Evolutionary conservation across 1,140 invertebrate species (phyloP).

Genomic region (Ceratosolen fusciceps): DNA sequence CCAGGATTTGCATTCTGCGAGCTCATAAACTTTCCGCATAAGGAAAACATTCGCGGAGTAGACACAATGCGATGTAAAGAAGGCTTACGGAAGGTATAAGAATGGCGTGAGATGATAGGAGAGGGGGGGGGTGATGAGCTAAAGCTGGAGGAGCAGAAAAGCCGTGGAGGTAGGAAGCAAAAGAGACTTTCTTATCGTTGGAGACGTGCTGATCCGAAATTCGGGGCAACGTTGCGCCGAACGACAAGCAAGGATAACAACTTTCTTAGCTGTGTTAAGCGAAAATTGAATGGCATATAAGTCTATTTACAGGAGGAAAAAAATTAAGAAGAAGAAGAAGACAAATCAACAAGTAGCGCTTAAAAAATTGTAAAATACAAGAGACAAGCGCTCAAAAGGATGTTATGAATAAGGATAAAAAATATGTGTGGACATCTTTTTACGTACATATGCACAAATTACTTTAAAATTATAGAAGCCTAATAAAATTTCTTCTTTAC

Average conservation of each 20-base stretch:
- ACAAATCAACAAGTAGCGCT: too few species aligned
- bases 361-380: conserved; percentile 35
- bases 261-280: conserved; percentile 48
- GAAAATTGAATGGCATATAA: conserved; percentile 4
- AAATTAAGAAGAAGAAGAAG: conserved; percentile 27
- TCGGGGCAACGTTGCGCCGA: background rate
- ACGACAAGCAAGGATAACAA: conserved; percentile 50
- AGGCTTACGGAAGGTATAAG: background rate
- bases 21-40: conserved; percentile 4
- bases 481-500: conserved; percentile 20
- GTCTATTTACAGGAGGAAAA: conserved; percentile 9
- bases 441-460: background rate
- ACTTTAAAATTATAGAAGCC: conserved; percentile 33
- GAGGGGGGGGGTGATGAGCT: too few species aligned
- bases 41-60: too few species aligned
- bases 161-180: conserved; percentile 19
- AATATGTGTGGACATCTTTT: background rate
- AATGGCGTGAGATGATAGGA: too few species aligned
- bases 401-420: conserved; percentile 28
- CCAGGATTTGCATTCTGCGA: background rate
- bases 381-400: conserved; percentile 10
- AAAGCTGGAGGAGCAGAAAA: too few species aligned
- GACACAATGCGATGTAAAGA: background rate
- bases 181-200: conserved; percentile 45
- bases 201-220: conserved; percentile 32